These are phyloP conservation scores for Drosophila pseudoobscura DNA, from an alignment of 1,140 invertebrate species.

Conservation along the genomic window DNA sequence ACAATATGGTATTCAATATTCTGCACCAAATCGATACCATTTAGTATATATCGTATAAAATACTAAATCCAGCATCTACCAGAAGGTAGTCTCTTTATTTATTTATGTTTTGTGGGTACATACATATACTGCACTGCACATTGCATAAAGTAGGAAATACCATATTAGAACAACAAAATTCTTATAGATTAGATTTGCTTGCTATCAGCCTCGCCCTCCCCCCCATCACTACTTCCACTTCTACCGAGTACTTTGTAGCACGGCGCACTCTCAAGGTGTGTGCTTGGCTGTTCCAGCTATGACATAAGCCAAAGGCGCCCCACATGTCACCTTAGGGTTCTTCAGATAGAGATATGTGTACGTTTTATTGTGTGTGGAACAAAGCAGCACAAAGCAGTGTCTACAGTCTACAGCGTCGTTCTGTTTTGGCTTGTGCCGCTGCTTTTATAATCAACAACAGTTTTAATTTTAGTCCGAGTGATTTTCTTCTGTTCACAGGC, in stretches of 20 bases:
- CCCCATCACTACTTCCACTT: not conserved
- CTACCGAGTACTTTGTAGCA: conserved; percentile 12
- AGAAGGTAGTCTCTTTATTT: too few species aligned
- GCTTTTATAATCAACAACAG: conserved; percentile 45
- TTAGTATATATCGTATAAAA: too few species aligned
- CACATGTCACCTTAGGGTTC: conserved; percentile 35
- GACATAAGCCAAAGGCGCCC: conserved; percentile 37
- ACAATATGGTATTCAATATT: too few species aligned
- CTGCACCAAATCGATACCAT: too few species aligned
- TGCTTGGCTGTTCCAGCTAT: conserved; percentile 17
- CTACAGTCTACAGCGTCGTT: not conserved
- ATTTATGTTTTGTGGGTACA: too few species aligned
- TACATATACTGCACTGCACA: not conserved
- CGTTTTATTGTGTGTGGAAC: conserved; percentile 25
- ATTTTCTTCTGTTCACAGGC: conserved; percentile 5
- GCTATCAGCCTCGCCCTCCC: conserved; percentile 17
- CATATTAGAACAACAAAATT: conserved; percentile 44
- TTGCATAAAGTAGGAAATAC: conserved; percentile 20
- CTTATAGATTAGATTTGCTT: conserved; percentile 32
- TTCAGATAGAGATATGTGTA: conserved; percentile 34
- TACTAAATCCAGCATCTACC: too few species aligned
- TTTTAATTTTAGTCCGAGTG: conserved; percentile 41
- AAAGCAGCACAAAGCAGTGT: conserved; percentile 9
- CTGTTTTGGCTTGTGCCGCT: conserved; percentile 11
- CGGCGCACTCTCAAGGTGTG: conserved; percentile 43